These are phyloP conservation scores for Triplophysa yarkandensis DNA, from an alignment of 2,797 vertebrate species.

Conservation along the genomic window DNA sequence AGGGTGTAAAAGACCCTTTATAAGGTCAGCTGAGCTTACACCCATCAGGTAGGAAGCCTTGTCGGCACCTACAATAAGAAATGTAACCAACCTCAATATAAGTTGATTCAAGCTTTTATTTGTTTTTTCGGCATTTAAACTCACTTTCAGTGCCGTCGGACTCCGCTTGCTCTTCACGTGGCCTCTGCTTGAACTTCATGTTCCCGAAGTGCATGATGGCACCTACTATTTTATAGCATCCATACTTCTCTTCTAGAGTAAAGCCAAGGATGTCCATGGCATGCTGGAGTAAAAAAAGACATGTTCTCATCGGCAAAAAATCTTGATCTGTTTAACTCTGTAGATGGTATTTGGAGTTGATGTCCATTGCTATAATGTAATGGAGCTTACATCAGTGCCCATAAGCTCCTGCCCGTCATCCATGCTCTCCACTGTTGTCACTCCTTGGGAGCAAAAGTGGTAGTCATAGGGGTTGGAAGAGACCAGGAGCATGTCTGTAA, in stretches of 20 bases:
- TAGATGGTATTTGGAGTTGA: background rate
- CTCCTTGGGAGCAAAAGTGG: constrained; percentile 94
- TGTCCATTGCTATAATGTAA: background rate
- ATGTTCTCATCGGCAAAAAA: background rate
- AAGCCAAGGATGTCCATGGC: constrained; percentile 96
- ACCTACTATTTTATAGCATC: constrained; percentile 92
- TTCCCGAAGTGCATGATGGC: constrained; percentile 95
- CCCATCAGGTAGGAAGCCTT: constrained; percentile 95
- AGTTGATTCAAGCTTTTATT: too few relatives aligned
- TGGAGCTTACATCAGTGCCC: constrained; percentile 83
- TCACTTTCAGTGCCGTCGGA: constrained; percentile 91
- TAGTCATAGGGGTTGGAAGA: constrained; percentile 94
- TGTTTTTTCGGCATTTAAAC: constrained; percentile 47
- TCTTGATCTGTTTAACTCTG: background rate
- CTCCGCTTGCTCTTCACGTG: constrained; percentile 91
- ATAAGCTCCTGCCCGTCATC: constrained; percentile 87
- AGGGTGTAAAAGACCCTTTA: constrained; percentile 93
- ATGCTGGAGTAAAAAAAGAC: constrained; percentile 66
- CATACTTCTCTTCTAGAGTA: constrained; percentile 84
- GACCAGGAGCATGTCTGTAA: constrained; percentile 90
- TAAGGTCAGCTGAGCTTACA: constrained; percentile 90
- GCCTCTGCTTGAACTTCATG: constrained; percentile 97
- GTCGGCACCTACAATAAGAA: constrained; percentile 82
- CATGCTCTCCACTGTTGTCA: constrained; percentile 89
- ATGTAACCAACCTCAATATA: background rate